Conservation (phyloP, 2,113 vertebrate genomes). For the Ceyx cyanopectus region DNA sequence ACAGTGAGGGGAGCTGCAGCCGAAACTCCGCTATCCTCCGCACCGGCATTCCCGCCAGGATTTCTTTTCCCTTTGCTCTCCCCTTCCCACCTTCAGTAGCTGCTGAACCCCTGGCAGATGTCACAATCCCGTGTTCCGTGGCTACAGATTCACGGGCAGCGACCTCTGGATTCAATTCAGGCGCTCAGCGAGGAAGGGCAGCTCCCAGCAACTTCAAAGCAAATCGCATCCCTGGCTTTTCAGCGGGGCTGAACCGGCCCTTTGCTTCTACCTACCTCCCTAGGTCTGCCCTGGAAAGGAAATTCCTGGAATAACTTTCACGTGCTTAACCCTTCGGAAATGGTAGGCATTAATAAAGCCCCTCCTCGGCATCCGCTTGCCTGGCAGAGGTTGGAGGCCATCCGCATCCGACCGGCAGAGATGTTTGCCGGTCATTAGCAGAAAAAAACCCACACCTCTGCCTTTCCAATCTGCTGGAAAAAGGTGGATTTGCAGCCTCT, state of each 20-base stretch:
- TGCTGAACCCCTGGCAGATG: conserved; percentile 16
- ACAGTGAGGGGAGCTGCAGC: not conserved
- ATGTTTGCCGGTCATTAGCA: conserved; percentile 9
- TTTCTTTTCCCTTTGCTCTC: not conserved
- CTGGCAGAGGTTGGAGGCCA: conserved; percentile 56
- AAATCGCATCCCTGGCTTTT: conserved; percentile 36
- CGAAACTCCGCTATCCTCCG: accelerated
- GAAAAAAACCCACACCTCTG: not conserved
- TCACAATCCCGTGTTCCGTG: not conserved
- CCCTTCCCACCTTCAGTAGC: conserved; percentile 33
- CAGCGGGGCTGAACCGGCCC: not conserved
- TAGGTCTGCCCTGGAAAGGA: conserved; percentile 56
- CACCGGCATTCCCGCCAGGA: not conserved
- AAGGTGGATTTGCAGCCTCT: conserved; percentile 42
- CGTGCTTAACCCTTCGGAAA: conserved; percentile 56
- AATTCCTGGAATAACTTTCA: conserved; percentile 68
- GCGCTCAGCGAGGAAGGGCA: not conserved
- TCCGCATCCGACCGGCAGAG: not conserved
- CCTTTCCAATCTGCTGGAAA: conserved; percentile 34
- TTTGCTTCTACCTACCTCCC: conserved; percentile 58
- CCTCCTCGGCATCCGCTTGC: conserved; percentile 43
- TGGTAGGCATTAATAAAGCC: conserved; percentile 55
- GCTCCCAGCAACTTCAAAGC: conserved; percentile 57
- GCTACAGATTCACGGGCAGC: not conserved
- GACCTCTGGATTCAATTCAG: conserved; percentile 64